Evolutionary conservation across 2,113 vertebrate genomes (phyloP), one percentile per base, ranked within the genome.

Genomic region (Alethe castanea): DNA sequence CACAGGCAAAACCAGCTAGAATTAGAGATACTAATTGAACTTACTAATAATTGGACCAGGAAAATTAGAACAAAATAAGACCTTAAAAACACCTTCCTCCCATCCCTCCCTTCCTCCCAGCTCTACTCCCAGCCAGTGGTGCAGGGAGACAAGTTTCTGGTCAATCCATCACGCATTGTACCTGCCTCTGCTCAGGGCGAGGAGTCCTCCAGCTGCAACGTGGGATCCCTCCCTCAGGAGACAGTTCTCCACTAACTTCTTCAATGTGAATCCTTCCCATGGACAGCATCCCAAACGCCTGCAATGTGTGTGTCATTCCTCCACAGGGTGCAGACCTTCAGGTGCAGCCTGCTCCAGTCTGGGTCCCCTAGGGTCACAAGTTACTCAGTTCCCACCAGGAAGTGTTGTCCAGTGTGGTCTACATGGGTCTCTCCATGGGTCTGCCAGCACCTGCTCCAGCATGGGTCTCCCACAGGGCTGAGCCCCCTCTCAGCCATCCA

Each of bases 161-260:
- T 66, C 15, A 31, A 35, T 48, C 57, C 70, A 40, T 42, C 52
- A 57, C 19, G 29, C 4, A 2, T 38, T 31, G 29, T 40, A 8
- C 42, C 35, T 66, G 35, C 10, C n/a, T 12, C 28, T 48, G 20
- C 29, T 29, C 29, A n/a, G 24, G 50, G 19, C 74, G 8, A 48
- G 8, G 19, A 13, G 12, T 40, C 35, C 16, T 29, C 11, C 29
- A 19, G 4, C 35, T 56, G 12, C 42, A 84, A 2, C 3, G 4
- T 40, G 50, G n/a, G 19, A 8, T n/a, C 5, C 5, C 10, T 24
- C 24, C 19, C 12, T 11, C 0, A 0, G 19, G 23, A 65, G 23
- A 47, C 23, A 33, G 28, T 10, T 47, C 23, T n/a, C n/a, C 42
- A 24, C 26, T 4, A 40, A 19, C 6, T 73, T n/a, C 29, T 56